Conservation (phyloP, 2,113 vertebrate species). For the Scatophagus argus region DNA sequence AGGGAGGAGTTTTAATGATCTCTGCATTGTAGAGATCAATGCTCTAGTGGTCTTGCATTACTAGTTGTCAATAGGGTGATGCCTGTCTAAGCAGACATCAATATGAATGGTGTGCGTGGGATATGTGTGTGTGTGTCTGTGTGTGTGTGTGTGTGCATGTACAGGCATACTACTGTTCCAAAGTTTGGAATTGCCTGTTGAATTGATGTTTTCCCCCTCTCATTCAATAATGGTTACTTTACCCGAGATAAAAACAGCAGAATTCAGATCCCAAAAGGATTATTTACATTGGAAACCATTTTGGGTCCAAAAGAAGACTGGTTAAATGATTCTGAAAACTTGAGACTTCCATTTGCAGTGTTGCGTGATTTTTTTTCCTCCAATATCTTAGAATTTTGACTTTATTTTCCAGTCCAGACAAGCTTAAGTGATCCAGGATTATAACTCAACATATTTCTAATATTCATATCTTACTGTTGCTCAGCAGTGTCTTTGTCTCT, state of each 20-base stretch:
- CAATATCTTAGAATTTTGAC: background rate
- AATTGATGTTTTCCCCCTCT: background rate
- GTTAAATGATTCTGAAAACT: no score
- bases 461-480: no score
- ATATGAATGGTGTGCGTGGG: conserved; percentile 49
- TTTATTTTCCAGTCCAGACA: background rate
- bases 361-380: no score
- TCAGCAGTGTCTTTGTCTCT: no score
- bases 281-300: background rate
- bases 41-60: conserved; percentile 71
- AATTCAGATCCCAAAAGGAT: background rate
- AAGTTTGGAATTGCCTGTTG: background rate
- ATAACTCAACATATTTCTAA: background rate
- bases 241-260: background rate
- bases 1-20: conserved; percentile 68
- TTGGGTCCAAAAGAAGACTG: no score
- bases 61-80: conserved; percentile 70
- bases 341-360: background rate
- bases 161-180: background rate
- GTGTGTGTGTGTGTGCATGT: background rate
- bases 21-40: conserved; percentile 68
- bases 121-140: conserved; percentile 4
- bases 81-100: conserved; percentile 61
- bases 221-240: background rate
- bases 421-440: background rate